Conservation (phyloP, 2,797 vertebrate species). For the Xiphorhynchus erythropygius region DNA sequence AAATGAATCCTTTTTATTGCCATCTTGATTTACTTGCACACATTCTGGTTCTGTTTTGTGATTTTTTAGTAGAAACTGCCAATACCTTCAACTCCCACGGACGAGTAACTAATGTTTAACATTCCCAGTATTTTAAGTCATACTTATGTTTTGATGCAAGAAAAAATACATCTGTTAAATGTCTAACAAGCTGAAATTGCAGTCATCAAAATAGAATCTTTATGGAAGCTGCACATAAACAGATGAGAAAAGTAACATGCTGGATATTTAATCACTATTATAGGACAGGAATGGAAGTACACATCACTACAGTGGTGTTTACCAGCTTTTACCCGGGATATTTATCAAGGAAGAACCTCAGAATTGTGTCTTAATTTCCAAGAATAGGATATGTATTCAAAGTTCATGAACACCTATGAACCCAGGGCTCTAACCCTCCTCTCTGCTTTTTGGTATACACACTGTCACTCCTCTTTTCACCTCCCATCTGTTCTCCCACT, state of each 20-base stretch:
- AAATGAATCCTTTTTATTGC: neutral
- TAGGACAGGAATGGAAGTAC: neutral
- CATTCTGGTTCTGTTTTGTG: neutral
- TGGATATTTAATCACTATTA: neutral
- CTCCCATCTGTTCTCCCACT: neutral
- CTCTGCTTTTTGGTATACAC: accelerated
- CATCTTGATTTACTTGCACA: neutral
- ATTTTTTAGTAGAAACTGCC: neutral
- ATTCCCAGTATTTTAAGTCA: neutral
- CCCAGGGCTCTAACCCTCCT: neutral
- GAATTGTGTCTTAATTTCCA: neutral
- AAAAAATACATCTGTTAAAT: neutral
- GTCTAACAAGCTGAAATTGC: neutral
- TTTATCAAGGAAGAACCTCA: neutral
- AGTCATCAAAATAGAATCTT: neutral
- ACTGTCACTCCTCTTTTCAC: neutral
- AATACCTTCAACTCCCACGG: neutral
- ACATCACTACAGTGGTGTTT: neutral
- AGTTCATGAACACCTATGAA: neutral
- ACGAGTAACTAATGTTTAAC: neutral
- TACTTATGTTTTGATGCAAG: neutral
- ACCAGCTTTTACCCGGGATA: neutral
- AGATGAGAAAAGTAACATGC: neutral
- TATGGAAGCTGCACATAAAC: neutral
- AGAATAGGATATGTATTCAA: neutral